phyloP scores from a whole-genome alignment of 2,888 invertebrate genomes.

The Crematogaster levior region DNA sequence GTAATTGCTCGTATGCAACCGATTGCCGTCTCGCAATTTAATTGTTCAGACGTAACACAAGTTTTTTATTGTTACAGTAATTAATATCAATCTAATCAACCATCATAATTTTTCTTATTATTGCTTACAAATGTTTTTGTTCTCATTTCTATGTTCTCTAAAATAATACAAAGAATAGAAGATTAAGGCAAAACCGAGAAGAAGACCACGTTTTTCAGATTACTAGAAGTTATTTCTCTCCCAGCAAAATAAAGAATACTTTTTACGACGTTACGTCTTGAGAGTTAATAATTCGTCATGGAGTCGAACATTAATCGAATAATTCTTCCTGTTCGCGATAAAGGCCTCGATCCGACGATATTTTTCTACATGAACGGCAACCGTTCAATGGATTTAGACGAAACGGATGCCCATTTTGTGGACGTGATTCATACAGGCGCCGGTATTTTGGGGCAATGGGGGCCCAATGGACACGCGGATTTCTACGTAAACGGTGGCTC shows the following conservation, averaged over 20 bases:
- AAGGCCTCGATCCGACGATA: slow-evolving; percentile 94
- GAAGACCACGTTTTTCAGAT: background rate
- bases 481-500: slow-evolving; percentile 96
- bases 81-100: background rate
- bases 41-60: background rate
- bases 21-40: slow-evolving; percentile 22
- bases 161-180: background rate
- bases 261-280: slow-evolving; percentile 12
- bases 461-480: slow-evolving; percentile 95
- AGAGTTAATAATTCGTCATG: background rate
- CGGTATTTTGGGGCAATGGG: slow-evolving; percentile 95
- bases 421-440: slow-evolving; percentile 95
- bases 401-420: slow-evolving; percentile 93
- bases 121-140: background rate
- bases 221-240: background rate
- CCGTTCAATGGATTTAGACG: slow-evolving; percentile 92
- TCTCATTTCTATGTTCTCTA: background rate
- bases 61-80: background rate
- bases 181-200: background rate
- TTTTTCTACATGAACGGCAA: slow-evolving; percentile 94
- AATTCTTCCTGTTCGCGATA: background rate
- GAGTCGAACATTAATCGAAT: background rate
- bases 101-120: background rate
- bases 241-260: background rate
- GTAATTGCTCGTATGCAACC: slow-evolving; percentile 82